These are phyloP conservation scores for Taurulus bubalis DNA, from an alignment of 2,113 vertebrate genomes.

Conservation along the genomic window DNA sequence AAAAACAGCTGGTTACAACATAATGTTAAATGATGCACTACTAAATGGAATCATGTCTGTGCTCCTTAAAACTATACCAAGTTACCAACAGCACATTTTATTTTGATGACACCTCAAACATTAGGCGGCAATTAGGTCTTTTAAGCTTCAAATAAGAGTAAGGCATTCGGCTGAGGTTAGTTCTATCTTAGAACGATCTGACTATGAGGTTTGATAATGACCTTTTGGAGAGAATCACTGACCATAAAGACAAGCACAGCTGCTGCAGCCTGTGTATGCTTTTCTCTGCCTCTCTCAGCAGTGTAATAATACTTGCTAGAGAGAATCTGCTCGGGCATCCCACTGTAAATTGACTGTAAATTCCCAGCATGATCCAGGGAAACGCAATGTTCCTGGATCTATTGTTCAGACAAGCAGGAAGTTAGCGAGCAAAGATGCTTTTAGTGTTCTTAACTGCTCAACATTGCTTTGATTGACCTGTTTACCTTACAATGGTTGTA, in stretches of 20 bases:
- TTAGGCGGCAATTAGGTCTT: not conserved
- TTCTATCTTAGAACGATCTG: conserved; percentile 21
- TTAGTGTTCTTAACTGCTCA: conserved; percentile 43
- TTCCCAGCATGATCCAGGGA: conserved; percentile 45
- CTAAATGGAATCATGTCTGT: not conserved
- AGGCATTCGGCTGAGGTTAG: not conserved
- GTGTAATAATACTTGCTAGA: conserved; percentile 37
- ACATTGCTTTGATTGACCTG: conserved; percentile 24
- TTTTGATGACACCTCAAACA: not conserved
- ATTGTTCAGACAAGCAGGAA: conserved; percentile 70
- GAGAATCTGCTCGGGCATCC: conserved; percentile 21
- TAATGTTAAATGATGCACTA: not conserved
- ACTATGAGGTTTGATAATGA: conserved; percentile 35
- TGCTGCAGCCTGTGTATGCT: conserved; percentile 33
- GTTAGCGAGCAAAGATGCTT: conserved; percentile 41
- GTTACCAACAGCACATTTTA: not conserved
- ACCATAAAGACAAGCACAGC: conserved; percentile 45
- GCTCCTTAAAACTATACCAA: not conserved
- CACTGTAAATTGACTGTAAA: conserved; percentile 40
- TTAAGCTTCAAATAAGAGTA: not conserved
- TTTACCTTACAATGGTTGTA: conserved; percentile 30
- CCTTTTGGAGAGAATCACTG: conserved; percentile 12
- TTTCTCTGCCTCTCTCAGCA: conserved; percentile 43
- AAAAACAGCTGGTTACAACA: not conserved
- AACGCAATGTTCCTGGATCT: conserved; percentile 64